Conservation (phyloP, 2,113 vertebrate genomes). For the Channa argus region DNA sequence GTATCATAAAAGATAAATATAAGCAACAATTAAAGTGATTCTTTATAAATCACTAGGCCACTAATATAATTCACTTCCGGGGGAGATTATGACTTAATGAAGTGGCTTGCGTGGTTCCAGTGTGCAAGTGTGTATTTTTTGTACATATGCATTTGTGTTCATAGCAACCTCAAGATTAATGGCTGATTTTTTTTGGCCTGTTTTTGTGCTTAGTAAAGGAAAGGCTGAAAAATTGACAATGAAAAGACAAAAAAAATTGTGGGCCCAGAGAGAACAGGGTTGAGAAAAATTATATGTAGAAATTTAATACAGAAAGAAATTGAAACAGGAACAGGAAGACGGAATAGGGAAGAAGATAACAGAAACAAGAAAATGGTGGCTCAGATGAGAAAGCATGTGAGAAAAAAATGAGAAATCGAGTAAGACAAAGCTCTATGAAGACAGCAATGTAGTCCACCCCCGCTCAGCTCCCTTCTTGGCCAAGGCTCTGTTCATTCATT, state of each 20-base stretch:
- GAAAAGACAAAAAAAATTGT: conserved; percentile 10
- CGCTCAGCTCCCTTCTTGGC: conserved; percentile 36
- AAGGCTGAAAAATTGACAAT: conserved; percentile 18
- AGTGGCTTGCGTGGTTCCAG: conserved; percentile 21
- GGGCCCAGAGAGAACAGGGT: not conserved
- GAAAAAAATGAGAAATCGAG: conserved; percentile 34
- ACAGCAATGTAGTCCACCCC: conserved; percentile 47
- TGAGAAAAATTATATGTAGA: not conserved
- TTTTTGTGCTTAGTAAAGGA: conserved; percentile 66
- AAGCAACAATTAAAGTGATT: conserved; percentile 77
- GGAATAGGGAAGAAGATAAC: not conserved
- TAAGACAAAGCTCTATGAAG: conserved; percentile 52
- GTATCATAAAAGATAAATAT: conserved; percentile 78
- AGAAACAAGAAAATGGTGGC: conserved; percentile 30
- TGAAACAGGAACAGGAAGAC: not conserved
- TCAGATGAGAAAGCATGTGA: conserved; percentile 16
- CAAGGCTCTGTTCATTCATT: conserved; percentile 59
- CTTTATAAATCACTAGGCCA: conserved; percentile 74
- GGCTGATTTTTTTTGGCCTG: conserved; percentile 65
- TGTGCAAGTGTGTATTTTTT: conserved; percentile 27
- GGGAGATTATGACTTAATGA: conserved; percentile 48
- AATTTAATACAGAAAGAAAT: not conserved
- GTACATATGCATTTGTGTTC: conserved; percentile 41
- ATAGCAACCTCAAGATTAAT: conserved; percentile 62
- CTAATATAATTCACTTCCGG: conserved; percentile 68